Percentiles rank a stretch among this genome's conserved stretches.
phyloP scores from a whole-genome alignment of 2,888 invertebrate species.

The Yponomeuta malinellus region DNA sequence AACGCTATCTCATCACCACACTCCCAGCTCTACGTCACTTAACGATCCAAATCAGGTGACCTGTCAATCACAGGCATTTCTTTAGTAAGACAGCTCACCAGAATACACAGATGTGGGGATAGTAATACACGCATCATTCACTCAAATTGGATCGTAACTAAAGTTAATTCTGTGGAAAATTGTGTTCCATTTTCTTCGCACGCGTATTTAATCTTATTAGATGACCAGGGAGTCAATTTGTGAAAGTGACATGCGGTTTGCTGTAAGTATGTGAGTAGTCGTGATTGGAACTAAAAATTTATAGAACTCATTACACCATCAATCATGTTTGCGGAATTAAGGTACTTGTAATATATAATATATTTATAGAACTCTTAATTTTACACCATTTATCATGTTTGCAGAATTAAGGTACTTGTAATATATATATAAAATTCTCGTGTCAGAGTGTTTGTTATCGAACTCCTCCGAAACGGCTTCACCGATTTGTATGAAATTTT shows the following conservation, averaged over 20 bases:
- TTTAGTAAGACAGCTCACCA: not conserved
- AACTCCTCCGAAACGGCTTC: too few species aligned
- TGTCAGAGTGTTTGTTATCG: too few species aligned
- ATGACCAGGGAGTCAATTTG: not conserved
- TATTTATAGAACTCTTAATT: not conserved
- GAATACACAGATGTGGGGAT: not conserved
- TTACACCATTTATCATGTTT: not conserved
- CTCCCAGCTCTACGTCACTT: not conserved
- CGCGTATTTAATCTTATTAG: not conserved
- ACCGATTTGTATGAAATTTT: too few species aligned
- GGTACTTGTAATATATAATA: too few species aligned
- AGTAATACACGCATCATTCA: not conserved
- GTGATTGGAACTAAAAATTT: not conserved
- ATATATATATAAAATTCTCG: too few species aligned
- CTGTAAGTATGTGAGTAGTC: not conserved
- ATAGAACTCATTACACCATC: not conserved
- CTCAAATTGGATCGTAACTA: not conserved
- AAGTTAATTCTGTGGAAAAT: conserved; percentile 26
- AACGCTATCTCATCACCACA: not conserved
- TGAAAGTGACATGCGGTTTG: not conserved
- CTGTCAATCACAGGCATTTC: not conserved
- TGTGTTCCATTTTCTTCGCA: conserved; percentile 22
- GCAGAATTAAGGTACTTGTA: too few species aligned
- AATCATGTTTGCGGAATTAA: not conserved
- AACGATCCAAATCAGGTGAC: not conserved